Evolutionary conservation across 2,888 invertebrate genomes (phyloP), one percentile per base, ranked within the genome.

Genomic region (Aethes cnicana): DNA sequence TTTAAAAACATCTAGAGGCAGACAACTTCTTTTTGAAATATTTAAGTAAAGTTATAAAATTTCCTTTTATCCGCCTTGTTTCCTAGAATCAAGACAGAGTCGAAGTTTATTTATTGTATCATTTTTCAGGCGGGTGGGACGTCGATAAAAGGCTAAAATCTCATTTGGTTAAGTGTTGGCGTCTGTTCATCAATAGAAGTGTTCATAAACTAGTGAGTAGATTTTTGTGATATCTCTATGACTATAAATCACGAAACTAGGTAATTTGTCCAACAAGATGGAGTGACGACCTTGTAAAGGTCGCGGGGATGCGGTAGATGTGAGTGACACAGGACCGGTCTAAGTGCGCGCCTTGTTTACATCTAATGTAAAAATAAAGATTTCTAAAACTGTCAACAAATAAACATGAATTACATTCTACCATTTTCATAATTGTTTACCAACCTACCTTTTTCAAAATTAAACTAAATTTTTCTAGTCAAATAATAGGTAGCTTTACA

Each of bases 61-160:
- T 52, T 44, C 18, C 44, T 52, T 25, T 52, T 44, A 52, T 52
- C 50, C 32, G 32, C 30, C 39, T 43, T 26, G 20, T 17, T 26
- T 18, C 18, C 37, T 52, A 52, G 44, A 28, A 18, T 30, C 28
- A 17, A 12, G 37, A 18, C 25, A 44, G 37, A 50, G 14, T 30
- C 28, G 17, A 44, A 33, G 32, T 52, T 44, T 52, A 52, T 52
- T 52, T 52, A 52, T 44, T 39, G 37, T 39, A 52, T 50, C 37
- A 50, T 52, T 52, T 52, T 52, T 44, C 44, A 42, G 35, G 44
- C 12, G 50, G 32, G 39, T 30, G 33, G 23, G 17, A 23, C 16
- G 36, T n/a, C 43, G 50, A 52, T 52, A 44, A 52, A 48, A 48
- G 44, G 50, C 50, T 52, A 52, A 52, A 44, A 52, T 52, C 50